Evolutionary conservation across 2,888 invertebrate genomes (phyloP).

Genomic region (Andrena trimmerana): DNA sequence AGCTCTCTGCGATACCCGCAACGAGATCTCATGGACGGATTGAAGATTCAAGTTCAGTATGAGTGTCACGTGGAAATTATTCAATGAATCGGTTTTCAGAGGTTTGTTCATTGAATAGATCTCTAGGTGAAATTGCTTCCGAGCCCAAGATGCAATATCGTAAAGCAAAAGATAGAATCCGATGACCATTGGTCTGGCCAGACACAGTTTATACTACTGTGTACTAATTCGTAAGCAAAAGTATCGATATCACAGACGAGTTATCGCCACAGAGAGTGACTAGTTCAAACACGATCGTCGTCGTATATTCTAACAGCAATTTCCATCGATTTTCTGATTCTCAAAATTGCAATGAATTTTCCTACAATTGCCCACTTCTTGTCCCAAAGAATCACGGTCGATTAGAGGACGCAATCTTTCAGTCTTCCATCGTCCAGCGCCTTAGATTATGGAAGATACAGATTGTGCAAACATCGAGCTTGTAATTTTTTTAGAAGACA

Average conservation of each 20-base stretch:
- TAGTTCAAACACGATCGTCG: too few relatives aligned
- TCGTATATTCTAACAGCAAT: too few relatives aligned
- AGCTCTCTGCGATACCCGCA: conserved; percentile 72
- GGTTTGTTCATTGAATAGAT: not conserved
- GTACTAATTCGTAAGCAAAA: too few relatives aligned
- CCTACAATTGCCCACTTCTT: conserved; percentile 17
- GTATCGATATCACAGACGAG: too few relatives aligned
- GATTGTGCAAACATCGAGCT: conserved; percentile 37
- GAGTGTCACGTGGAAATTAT: not conserved
- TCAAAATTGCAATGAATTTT: conserved; percentile 10
- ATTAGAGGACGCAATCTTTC: conserved; percentile 37
- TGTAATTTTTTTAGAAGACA: not conserved
- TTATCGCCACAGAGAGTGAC: too few relatives aligned
- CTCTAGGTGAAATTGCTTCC: not conserved
- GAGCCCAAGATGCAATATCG: not conserved
- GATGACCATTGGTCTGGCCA: too few relatives aligned
- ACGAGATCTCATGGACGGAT: conserved; percentile 47
- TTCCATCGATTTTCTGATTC: not conserved
- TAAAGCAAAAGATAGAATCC: not conserved
- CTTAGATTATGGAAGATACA: conserved; percentile 56
- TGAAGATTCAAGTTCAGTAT: not conserved
- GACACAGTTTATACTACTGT: too few relatives aligned
- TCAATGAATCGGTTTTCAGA: not conserved
- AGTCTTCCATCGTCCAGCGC: conserved; percentile 59
- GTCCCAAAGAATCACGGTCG: conserved; percentile 10